These are phyloP conservation scores for Villa cingulata DNA, from an alignment of 2,888 invertebrate species.

Conservation along the genomic window DNA sequence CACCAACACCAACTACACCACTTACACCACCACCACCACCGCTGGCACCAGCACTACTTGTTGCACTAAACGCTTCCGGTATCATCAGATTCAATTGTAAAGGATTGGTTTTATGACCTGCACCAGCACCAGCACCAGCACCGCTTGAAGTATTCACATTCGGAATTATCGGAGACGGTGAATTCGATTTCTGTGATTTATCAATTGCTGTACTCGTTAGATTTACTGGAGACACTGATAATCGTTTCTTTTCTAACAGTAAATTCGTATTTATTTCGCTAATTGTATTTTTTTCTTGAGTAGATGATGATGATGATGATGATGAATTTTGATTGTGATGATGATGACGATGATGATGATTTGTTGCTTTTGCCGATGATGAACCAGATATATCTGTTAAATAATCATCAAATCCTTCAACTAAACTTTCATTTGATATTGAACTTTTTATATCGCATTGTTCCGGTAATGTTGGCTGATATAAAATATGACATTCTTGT, in stretches of 20 bases:
- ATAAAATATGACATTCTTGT: constrained; percentile 67
- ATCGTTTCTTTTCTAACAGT: neutral
- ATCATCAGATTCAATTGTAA: constrained; percentile 63
- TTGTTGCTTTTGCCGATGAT: neutral
- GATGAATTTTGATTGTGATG: neutral
- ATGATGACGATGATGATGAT: neutral
- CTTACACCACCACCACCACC: too few relatives aligned
- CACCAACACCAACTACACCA: constrained; percentile 36
- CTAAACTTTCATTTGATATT: constrained; percentile 17
- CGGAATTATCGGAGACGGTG: neutral
- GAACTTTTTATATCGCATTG: constrained; percentile 24
- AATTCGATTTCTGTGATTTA: neutral
- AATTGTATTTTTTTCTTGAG: too few relatives aligned
- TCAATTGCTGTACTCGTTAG: neutral
- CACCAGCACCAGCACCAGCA: too few relatives aligned
- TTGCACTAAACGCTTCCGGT: constrained; percentile 68
- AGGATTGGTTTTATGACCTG: constrained; percentile 18
- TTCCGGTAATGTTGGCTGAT: constrained; percentile 37
- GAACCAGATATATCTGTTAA: constrained; percentile 2
- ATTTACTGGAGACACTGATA: neutral
- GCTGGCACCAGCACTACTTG: constrained; percentile 28
- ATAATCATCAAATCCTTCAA: neutral
- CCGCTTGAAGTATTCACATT: neutral
- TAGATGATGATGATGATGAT: neutral
- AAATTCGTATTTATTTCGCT: neutral